Percentiles rank a stretch among this genome's conserved stretches.
Evolutionary conservation across 1,140 invertebrate species (phyloP).

Genomic region (Muscidifurax raptorellus): DNA sequence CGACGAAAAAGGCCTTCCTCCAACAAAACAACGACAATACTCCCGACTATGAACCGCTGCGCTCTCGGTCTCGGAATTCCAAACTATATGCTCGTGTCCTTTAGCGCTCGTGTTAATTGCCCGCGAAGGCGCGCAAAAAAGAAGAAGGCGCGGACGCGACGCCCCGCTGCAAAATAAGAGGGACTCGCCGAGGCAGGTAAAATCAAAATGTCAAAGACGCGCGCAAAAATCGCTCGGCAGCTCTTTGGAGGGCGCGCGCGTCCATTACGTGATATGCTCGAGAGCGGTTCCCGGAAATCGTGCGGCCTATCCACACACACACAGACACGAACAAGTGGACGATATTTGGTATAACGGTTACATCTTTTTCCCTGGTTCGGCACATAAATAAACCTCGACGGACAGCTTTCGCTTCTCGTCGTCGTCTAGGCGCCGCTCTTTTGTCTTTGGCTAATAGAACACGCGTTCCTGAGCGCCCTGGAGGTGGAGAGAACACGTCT

Average conservation of each 20-base stretch:
- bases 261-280: slow-evolving; percentile 56
- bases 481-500: slow-evolving; percentile 63
- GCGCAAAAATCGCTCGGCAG: slow-evolving; percentile 55
- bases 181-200: slow-evolving; percentile 15
- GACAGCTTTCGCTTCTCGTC: slow-evolving; percentile 63
- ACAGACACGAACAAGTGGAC: slow-evolving; percentile 57
- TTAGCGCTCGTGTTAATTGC: slow-evolving; percentile 51
- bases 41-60: neutral
- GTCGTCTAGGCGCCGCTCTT: slow-evolving; percentile 73
- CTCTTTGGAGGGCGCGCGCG: slow-evolving; percentile 60
- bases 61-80: neutral
- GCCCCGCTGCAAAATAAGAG: neutral
- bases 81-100: slow-evolving; percentile 43
- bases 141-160: neutral
- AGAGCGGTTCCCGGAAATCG: slow-evolving; percentile 36
- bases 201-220: slow-evolving; percentile 45
- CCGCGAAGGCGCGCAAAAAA: slow-evolving; percentile 48
- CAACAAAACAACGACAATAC: neutral
- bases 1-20: neutral
- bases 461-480: slow-evolving; percentile 66
- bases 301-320: neutral
- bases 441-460: slow-evolving; percentile 76
- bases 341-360: slow-evolving; percentile 55
- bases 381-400: slow-evolving; percentile 73
- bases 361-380: slow-evolving; percentile 74